Conservation (phyloP, 2,113 vertebrate genomes). For the Podarcis muralis region DNA sequence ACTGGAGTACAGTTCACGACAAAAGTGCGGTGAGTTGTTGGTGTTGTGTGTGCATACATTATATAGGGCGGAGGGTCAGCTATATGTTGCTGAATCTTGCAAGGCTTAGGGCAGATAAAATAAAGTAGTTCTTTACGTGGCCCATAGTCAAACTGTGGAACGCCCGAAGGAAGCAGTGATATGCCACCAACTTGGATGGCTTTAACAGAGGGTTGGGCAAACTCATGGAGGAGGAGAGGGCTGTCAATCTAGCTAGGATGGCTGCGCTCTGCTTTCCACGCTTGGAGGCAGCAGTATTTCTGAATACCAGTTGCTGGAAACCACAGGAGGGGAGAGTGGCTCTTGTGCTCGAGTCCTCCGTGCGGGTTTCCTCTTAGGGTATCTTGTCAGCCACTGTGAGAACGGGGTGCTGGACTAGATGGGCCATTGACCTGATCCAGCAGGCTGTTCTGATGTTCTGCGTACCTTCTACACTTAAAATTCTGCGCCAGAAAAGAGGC, state of each 20-base stretch:
- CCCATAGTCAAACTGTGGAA: too few relatives aligned
- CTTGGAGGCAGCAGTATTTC: too few relatives aligned
- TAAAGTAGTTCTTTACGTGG: background rate
- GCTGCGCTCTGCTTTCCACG: too few relatives aligned
- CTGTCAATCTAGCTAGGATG: background rate
- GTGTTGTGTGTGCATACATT: rapidly evolving
- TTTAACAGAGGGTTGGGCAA: background rate
- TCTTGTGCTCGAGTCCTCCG: too few relatives aligned
- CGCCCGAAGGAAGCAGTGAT: too few relatives aligned
- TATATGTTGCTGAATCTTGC: background rate
- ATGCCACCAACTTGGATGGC: too few relatives aligned
- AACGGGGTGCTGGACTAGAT: too few relatives aligned
- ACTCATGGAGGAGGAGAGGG: rapidly evolving
- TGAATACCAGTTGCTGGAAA: too few relatives aligned
- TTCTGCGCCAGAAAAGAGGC: background rate
- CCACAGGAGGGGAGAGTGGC: too few relatives aligned
- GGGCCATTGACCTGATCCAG: too few relatives aligned
- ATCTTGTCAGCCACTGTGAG: too few relatives aligned
- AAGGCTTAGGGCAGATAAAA: background rate
- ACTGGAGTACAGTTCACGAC: slow-evolving; percentile 98
- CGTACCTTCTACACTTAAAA: rapidly evolving
- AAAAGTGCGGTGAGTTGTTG: slow-evolving; percentile 90
- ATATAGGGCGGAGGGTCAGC: background rate
- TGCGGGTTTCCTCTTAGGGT: too few relatives aligned
- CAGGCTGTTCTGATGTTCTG: background rate